phyloP scores from a whole-genome alignment of 2,797 vertebrate genomes.

The Peromyscus attwateri region DNA sequence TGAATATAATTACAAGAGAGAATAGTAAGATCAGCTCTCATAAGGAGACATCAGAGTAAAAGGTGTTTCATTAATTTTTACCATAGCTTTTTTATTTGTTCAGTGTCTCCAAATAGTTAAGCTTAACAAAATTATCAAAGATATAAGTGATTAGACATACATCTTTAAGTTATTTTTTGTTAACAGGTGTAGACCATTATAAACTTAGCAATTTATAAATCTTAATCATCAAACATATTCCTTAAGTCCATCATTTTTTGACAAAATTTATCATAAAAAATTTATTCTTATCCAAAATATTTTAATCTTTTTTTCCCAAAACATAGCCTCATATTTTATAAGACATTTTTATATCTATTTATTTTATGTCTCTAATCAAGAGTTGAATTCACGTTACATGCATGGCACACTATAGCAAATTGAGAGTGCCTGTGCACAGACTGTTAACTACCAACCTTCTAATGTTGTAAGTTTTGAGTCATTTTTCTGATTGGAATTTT shows the following conservation, averaged over 20 bases:
- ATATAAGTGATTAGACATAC: not conserved
- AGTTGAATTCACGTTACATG: not conserved
- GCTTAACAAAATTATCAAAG: not conserved
- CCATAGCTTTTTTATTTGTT: not conserved
- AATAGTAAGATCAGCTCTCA: not conserved
- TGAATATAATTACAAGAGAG: constrained; percentile 34
- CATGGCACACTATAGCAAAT: not conserved
- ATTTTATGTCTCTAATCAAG: not conserved
- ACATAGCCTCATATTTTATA: not conserved
- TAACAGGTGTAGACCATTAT: not conserved
- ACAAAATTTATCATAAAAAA: not conserved
- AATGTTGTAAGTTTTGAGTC: not conserved
- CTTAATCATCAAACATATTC: not conserved
- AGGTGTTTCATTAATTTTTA: not conserved
- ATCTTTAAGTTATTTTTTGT: not conserved
- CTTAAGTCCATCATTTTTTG: not conserved
- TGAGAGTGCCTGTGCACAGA: not conserved
- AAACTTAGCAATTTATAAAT: not conserved
- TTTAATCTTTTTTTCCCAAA: not conserved
- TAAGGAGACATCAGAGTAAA: constrained; percentile 58
- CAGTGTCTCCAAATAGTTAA: not conserved
- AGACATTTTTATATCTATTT: not conserved
- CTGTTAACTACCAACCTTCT: not conserved
- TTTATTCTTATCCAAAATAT: not conserved
- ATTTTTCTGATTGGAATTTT: not conserved